Evolutionary conservation across 1,140 invertebrate genomes (phyloP), one percentile per base, ranked within the genome.

Genomic region (Drosophila bocki): DNA sequence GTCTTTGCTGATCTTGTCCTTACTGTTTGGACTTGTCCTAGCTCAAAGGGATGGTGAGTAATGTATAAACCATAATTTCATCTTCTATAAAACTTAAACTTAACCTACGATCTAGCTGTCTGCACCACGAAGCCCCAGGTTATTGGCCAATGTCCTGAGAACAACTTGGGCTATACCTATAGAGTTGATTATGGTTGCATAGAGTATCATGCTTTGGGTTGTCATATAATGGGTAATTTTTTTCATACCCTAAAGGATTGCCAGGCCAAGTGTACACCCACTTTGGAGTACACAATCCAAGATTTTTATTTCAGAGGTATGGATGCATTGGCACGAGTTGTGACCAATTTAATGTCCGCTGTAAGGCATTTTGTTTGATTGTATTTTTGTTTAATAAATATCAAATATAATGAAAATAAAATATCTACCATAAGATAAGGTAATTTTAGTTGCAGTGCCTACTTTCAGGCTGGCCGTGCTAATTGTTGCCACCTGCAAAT

Each of bases 401-500:
- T n/a, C n/a, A n/a, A n/a, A n/a, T n/a, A n/a, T n/a, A n/a, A n/a
- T n/a, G n/a, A 3, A 35, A 35, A n/a, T 13, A 9, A 50, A 35
- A 12, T 13, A 3, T 7, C 7, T 13, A 5, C 8, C 1, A 44
- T 13, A 11, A 22, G 1, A 12, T 26, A 0, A 13, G 22, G 13
- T 29, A 48, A 48, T 22, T 8, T 8, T 32, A 6, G 11, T 32
- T 2, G 4, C 19, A 54, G 26, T 68, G 71, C 35, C 69, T 75
- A 63, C 70, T 75, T 63, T 75, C 33, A 11, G 70, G 69, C 71
- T 12, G 35, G 1, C 35, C 33, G 26, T 33, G 48, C 69, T 54
- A 75, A 63, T 75, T 62, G 50, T 29, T 50, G 17, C 45, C 75
- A 77, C 62, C 61, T 77, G 61, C 17, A 29, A 68, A 54, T 72